phyloP scores from a whole-genome alignment of 2,797 vertebrate species.

The Gambelia wislizenii region DNA sequence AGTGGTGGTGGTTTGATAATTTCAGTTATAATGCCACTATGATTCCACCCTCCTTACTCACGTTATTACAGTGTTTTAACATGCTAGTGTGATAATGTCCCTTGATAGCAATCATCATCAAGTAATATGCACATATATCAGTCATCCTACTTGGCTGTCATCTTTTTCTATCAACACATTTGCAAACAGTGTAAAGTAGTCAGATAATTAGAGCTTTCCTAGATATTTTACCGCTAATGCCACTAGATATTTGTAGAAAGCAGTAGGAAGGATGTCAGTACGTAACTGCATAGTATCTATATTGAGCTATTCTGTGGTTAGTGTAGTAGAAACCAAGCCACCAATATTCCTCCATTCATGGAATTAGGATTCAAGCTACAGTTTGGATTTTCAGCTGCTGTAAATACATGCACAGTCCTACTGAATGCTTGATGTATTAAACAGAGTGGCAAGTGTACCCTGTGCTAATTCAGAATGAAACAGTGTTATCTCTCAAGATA shows the following conservation, averaged over 20 bases:
- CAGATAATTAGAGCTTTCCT: background rate
- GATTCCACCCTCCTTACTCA: too few species aligned
- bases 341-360: background rate
- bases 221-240: background rate
- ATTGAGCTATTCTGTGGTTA: background rate
- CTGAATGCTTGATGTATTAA: background rate
- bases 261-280: background rate
- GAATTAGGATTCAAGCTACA: background rate
- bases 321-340: too few species aligned
- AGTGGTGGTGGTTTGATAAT: too few species aligned
- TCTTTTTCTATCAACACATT: background rate
- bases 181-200: background rate
- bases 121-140: too few species aligned
- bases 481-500: too few species aligned
- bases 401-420: background rate
- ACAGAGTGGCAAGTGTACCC: background rate
- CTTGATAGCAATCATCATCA: too few species aligned
- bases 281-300: background rate
- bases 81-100: too few species aligned
- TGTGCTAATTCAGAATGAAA: background rate
- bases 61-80: too few species aligned
- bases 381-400: background rate
- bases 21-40: too few species aligned
- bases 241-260: background rate
- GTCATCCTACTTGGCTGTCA: background rate